Percentiles rank a stretch among this genome's conserved stretches.
Evolutionary conservation across 2,797 vertebrate species (phyloP).

Genomic region (Acipenser oxyrinchus): DNA sequence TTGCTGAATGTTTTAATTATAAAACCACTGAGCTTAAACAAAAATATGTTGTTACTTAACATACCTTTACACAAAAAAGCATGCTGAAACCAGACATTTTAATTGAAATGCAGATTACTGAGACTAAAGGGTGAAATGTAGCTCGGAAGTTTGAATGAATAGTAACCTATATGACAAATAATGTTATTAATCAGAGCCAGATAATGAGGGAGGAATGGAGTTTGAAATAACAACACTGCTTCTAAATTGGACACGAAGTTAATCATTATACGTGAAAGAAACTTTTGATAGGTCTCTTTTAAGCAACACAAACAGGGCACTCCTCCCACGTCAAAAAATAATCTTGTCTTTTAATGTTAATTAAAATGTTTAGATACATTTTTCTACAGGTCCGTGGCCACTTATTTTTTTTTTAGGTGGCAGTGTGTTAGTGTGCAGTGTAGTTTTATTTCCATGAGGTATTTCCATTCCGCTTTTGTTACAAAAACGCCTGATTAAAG

Average conservation of each 20-base stretch:
- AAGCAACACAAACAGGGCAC: background rate
- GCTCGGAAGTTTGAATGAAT: background rate
- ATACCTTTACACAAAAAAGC: no score
- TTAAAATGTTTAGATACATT: constrained; percentile 3
- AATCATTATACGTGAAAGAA: constrained; percentile 38
- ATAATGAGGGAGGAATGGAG: constrained; percentile 43
- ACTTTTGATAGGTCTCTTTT: constrained; percentile 3
- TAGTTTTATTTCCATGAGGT: no score
- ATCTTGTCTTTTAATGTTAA: constrained; percentile 27
- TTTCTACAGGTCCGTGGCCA: background rate
- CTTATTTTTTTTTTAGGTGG: constrained; percentile 39
- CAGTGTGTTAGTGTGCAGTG: constrained; percentile 27
- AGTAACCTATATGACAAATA: constrained; percentile 31
- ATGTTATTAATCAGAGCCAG: constrained; percentile 36
- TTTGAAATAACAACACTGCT: constrained; percentile 44
- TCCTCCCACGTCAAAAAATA: constrained; percentile 7
- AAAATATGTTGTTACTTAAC: no score
- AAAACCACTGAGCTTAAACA: no score
- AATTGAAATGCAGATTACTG: background rate
- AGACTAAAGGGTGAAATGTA: background rate
- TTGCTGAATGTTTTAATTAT: no score
- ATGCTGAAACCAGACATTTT: no score
- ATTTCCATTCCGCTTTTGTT: background rate
- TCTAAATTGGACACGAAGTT: constrained; percentile 40
- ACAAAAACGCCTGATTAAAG: constrained; percentile 26